Evolutionary conservation across 2,888 invertebrate genomes (phyloP), one percentile per base, ranked within the genome.

Genomic region (Norana najaformis): DNA sequence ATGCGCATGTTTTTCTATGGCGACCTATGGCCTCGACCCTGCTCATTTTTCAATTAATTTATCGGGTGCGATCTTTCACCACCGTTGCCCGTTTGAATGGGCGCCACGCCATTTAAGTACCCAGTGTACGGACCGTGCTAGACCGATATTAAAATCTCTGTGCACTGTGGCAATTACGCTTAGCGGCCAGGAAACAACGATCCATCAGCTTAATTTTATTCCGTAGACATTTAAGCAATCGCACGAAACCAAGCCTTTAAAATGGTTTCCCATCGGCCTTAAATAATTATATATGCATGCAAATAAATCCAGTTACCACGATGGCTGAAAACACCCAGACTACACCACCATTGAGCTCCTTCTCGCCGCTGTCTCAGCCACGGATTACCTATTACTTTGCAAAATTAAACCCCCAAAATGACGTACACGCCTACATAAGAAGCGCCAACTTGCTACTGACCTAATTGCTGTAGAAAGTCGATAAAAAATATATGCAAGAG

Each of bases 311-410:
- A n/a, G 16, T 69, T 69, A 69, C 69, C 69, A n/a, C 69, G 30
- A n/a, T 69, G 69, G 69, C n/a, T n/a, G 69, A 69, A 69, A n/a
- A 30, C n/a, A 69, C 69, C 69, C n/a, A 69, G 69, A 69, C 69
- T n/a, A n/a, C 30, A 69, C 69, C 69, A n/a, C 69, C 69, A 69
- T 69, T 53, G 30, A 2, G 2, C n/a, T 8, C n/a, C n/a, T 3
- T n/a, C 69, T 69, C 69, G 69, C 69, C 16, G 69, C 69, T n/a
- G 69, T 69, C n/a, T 69, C 69, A 69, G 6, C 69, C 69, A 11
- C 69, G 69, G 69, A 69, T 69, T 69, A 69, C 69, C 11, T 30
- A 69, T 69, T 8, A 5, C 23, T 30, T 53, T 18, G 13, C 16
- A 14, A 47, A 47, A 47, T 47, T 23, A 47, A 11, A 47, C 47